These are phyloP conservation scores for Ammodytes marinus DNA, from an alignment of 2,113 vertebrate genomes.

Conservation along the genomic window DNA sequence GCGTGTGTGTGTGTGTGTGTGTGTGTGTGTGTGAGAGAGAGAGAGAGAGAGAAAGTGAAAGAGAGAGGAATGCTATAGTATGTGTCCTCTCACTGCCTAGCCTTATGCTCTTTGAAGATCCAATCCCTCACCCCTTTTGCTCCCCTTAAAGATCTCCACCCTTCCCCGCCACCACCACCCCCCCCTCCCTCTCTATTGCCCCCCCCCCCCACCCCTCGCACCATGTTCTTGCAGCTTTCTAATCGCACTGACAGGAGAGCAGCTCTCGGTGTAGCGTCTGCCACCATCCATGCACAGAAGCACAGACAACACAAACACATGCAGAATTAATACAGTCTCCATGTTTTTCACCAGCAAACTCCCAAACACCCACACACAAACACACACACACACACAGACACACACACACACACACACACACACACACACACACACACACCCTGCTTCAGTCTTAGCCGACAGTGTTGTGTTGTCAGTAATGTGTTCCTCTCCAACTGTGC, in stretches of 20 bases:
- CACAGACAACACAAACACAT: slow-evolving; percentile 64
- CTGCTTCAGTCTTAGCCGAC: slow-evolving; percentile 15
- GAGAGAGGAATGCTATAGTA: slow-evolving; percentile 10
- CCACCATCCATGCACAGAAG: slow-evolving; percentile 63
- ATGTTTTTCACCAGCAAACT: slow-evolving; percentile 46
- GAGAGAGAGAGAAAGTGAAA: background rate
- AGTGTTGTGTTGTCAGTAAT: slow-evolving; percentile 17
- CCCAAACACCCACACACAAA: slow-evolving; percentile 21
- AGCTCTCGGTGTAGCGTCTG: slow-evolving; percentile 66
- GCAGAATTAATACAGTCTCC: slow-evolving; percentile 68
- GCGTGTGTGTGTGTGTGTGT: background rate
- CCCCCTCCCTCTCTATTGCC: background rate
- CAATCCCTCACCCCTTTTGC: slow-evolving; percentile 24
- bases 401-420: background rate
- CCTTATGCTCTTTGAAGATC: slow-evolving; percentile 45
- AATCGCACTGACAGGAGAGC: slow-evolving; percentile 76
- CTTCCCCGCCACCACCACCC: background rate
- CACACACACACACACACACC: slow-evolving; percentile 10
- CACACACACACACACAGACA: slow-evolving; percentile 4
- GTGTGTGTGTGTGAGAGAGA: background rate
- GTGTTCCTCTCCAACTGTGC: slow-evolving; percentile 40
- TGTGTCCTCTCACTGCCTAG: slow-evolving; percentile 27
- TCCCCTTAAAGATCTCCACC: slow-evolving; percentile 18
- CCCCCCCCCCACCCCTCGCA: slow-evolving; percentile 34
- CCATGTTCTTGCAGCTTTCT: slow-evolving; percentile 60